These are phyloP conservation scores for Podiceps cristatus DNA, from an alignment of 2,113 vertebrate species.

Conservation along the genomic window DNA sequence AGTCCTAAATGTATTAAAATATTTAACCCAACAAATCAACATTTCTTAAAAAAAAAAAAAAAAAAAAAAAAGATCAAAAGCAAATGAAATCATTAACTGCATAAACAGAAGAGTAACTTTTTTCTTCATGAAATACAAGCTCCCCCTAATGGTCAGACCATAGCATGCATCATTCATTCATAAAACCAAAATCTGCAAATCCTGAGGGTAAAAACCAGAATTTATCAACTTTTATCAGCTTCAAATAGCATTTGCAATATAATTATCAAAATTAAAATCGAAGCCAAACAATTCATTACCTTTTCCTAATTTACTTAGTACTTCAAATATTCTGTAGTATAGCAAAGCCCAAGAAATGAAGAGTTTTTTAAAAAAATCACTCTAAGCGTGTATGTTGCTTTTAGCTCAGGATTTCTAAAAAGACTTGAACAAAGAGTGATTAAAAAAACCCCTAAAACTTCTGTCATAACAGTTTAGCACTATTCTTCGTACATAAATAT, in stretches of 20 bases:
- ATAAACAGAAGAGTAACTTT: background rate
- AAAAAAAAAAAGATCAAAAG: background rate
- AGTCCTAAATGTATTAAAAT: background rate
- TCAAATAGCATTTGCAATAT: background rate
- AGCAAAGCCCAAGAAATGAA: background rate
- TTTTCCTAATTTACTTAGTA: background rate
- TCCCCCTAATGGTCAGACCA: conserved; percentile 22
- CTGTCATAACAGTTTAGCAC: background rate
- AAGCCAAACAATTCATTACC: background rate
- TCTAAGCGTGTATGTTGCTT: background rate
- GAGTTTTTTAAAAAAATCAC: background rate
- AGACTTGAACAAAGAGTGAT: background rate
- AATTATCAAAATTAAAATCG: background rate
- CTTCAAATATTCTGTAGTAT: background rate
- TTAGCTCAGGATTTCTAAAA: background rate
- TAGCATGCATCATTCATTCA: background rate
- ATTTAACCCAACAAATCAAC: background rate
- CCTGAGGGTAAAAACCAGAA: background rate
- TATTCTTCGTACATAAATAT: background rate
- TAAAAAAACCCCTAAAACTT: background rate
- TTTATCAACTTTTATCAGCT: background rate
- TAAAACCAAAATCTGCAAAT: background rate
- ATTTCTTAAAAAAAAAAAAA: background rate
- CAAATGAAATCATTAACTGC: background rate
- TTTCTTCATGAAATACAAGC: background rate